These are phyloP conservation scores for Daubentonia madagascariensis DNA, from an alignment of 2,113 vertebrate genomes.

Conservation along the genomic window DNA sequence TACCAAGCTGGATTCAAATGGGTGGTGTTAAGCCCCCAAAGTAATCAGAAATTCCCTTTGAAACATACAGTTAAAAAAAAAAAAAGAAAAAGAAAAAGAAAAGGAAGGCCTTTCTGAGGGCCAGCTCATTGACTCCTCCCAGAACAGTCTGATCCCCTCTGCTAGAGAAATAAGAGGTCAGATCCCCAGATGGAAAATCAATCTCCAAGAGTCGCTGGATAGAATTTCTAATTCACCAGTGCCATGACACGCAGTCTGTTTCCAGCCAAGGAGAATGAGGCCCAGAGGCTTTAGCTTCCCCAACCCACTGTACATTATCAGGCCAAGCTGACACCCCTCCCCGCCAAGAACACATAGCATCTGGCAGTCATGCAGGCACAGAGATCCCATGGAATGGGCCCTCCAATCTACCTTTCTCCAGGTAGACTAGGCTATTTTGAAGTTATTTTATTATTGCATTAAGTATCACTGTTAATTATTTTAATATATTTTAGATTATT, in stretches of 20 bases:
- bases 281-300: slow-evolving; percentile 60
- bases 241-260: slow-evolving; percentile 55
- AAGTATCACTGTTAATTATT: background rate
- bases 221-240: slow-evolving; percentile 79
- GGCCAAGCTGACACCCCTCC: background rate
- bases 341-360: slow-evolving; percentile 3
- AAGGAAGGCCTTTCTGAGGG: slow-evolving; percentile 66
- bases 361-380: background rate
- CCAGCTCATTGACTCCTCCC: slow-evolving; percentile 60
- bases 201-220: slow-evolving; percentile 75
- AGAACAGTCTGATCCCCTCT: slow-evolving; percentile 81
- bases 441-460: background rate
- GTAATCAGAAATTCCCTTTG: slow-evolving; percentile 64
- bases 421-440: background rate
- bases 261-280: slow-evolving; percentile 60
- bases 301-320: slow-evolving; percentile 59
- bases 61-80: slow-evolving; percentile 63
- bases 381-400: background rate
- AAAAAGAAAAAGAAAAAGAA: background rate
- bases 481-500: background rate
- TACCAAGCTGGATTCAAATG: slow-evolving; percentile 16
- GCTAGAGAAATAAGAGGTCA: slow-evolving; percentile 81
- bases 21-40: slow-evolving; percentile 51
- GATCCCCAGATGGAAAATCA: slow-evolving; percentile 82
- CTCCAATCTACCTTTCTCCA: background rate